A percentile compares a stretch with the other conserved stretches of the same genome.
phyloP scores from a whole-genome alignment of 2,888 invertebrate genomes.

The Augochlorella aurata region DNA sequence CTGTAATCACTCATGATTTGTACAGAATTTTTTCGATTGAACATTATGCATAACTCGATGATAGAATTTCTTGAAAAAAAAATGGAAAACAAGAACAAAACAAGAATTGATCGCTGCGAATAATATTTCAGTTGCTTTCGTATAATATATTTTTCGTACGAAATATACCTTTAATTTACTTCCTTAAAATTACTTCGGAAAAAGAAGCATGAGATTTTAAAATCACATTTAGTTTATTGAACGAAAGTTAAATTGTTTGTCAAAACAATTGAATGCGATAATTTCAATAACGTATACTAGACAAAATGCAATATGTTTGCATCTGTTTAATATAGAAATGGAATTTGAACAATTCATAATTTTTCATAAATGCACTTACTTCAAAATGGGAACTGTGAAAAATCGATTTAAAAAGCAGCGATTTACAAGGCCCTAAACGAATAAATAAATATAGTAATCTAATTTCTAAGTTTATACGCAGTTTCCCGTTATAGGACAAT shows the following conservation, averaged over 20 bases:
- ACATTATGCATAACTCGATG: constrained; percentile 11
- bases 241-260: not conserved
- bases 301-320: not conserved
- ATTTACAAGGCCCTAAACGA: too few relatives aligned
- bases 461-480: too few relatives aligned
- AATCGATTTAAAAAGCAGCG: too few relatives aligned
- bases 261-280: not conserved
- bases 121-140: not conserved
- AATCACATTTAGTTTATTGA: not conserved
- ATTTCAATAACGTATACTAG: not conserved
- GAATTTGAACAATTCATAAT: too few relatives aligned
- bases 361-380: not conserved
- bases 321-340: too few relatives aligned
- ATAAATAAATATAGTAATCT: too few relatives aligned
- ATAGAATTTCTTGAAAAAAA: constrained; percentile 5
- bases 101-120: not conserved
- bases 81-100: not conserved
- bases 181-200: not conserved
- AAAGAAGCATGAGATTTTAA: not conserved
- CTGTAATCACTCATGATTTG: constrained; percentile 45
- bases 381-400: too few relatives aligned
- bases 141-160: not conserved
- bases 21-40: constrained; percentile 25
- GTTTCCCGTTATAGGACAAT: too few relatives aligned
- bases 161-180: not conserved